Evolutionary conservation across 2,797 vertebrate genomes (phyloP).

Genomic region (Clarias platycephalus): DNA sequence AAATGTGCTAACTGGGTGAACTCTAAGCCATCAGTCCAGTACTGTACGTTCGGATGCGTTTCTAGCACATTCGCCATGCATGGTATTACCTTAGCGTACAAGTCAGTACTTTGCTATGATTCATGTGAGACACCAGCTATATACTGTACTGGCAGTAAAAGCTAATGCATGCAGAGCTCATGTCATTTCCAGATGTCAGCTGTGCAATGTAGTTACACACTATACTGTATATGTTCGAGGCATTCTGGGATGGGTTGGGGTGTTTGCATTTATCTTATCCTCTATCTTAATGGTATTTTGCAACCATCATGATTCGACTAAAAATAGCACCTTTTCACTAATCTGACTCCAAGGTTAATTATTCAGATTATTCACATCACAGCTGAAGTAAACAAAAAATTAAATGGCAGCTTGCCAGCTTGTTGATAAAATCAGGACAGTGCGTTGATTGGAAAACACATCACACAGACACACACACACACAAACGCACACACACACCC

Average conservation of each 20-base stretch:
- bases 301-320: constrained; percentile 2
- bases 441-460: background rate
- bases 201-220: background rate
- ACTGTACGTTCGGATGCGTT: too few relatives aligned
- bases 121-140: background rate
- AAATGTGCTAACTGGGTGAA: background rate
- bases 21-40: background rate
- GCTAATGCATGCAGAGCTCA: background rate
- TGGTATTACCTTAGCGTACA: background rate
- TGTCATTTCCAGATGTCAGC: background rate
- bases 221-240: background rate
- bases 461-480: background rate
- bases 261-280: constrained; percentile 10
- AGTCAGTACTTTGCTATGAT: background rate
- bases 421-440: constrained; percentile 9
- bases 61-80: background rate
- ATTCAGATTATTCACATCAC: constrained; percentile 24
- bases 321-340: constrained; percentile 15
- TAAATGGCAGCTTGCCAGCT: constrained; percentile 17
- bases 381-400: constrained; percentile 15
- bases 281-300: constrained; percentile 21
- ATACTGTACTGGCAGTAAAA: background rate
- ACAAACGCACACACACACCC: background rate
- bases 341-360: constrained; percentile 9
- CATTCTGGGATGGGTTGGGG: background rate